These are phyloP conservation scores for Ceramica pisi DNA, from an alignment of 2,888 invertebrate species.

Conservation along the genomic window DNA sequence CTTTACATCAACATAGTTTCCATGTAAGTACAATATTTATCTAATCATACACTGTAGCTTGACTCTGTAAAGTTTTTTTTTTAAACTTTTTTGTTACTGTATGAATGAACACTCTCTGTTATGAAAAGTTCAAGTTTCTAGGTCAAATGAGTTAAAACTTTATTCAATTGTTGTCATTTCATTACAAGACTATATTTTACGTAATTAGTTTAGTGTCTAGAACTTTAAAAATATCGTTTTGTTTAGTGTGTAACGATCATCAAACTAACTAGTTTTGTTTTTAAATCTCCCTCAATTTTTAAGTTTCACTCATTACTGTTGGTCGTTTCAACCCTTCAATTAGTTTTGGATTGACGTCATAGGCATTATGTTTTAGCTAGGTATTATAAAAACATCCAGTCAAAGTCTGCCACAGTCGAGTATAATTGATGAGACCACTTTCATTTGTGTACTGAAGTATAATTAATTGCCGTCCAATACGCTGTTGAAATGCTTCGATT, in stretches of 20 bases:
- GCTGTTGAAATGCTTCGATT: constrained; percentile 51
- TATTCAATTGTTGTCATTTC: constrained; percentile 25
- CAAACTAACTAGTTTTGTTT: not conserved
- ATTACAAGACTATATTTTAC: constrained; percentile 8
- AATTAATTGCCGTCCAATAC: constrained; percentile 55
- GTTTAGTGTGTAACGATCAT: not conserved
- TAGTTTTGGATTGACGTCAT: constrained; percentile 19
- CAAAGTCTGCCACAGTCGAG: constrained; percentile 22
- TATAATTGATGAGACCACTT: constrained; percentile 56
- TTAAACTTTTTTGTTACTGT: constrained; percentile 8
- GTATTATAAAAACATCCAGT: constrained; percentile 28
- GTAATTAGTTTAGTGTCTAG: not conserved
- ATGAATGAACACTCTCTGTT: constrained; percentile 5
- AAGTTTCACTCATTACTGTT: not conserved
- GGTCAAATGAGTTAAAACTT: constrained; percentile 40
- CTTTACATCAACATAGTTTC: not conserved
- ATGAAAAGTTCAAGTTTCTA: constrained; percentile 31
- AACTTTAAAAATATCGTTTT: not conserved
- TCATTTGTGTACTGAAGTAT: constrained; percentile 48
- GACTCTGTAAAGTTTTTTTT: not conserved
- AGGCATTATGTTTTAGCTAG: constrained; percentile 2
- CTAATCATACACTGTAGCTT: not conserved
- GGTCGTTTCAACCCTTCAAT: not conserved
- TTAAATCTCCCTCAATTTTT: not conserved
- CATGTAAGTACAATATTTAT: constrained; percentile 8